A percentile compares a stretch with the other conserved stretches of the same genome.
These are phyloP conservation scores for Nomada ferruginata DNA, from an alignment of 2,888 invertebrate genomes.

Conservation along the genomic window DNA sequence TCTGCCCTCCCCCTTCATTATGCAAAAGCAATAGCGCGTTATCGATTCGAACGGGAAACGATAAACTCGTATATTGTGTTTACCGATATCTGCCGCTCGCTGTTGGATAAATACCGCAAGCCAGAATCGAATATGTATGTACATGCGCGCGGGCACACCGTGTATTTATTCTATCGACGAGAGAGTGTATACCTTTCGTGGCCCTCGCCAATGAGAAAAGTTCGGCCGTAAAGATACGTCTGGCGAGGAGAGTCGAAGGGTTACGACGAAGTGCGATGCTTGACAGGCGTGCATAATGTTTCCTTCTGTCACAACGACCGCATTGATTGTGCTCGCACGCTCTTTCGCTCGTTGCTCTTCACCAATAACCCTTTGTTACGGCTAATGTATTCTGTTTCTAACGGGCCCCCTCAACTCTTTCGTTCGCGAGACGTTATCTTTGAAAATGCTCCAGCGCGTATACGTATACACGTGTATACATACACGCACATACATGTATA, in stretches of 20 bases:
- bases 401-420: constrained; percentile 14
- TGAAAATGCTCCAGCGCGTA: background rate
- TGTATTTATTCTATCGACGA: constrained; percentile 28
- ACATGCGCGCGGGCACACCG: background rate
- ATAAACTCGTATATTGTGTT: constrained; percentile 24
- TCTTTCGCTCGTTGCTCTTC: background rate
- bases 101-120: constrained; percentile 31
- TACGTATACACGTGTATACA: background rate
- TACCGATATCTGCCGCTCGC: constrained; percentile 3
- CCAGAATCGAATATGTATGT: background rate
- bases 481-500: too few species aligned
- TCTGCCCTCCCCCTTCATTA: constrained; percentile 27
- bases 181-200: constrained; percentile 10
- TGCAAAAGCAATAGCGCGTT: constrained; percentile 41
- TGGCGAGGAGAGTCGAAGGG: constrained; percentile 14
- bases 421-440: constrained; percentile 30
- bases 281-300: constrained; percentile 47
- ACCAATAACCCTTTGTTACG: constrained; percentile 44
- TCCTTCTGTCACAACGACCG: constrained; percentile 46
- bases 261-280: constrained; percentile 7
- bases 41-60: constrained; percentile 43
- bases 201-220: constrained; percentile 30
- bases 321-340: constrained; percentile 29
- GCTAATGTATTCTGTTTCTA: constrained; percentile 51
- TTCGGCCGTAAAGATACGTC: constrained; percentile 31